phyloP scores from a whole-genome alignment of 1,140 invertebrate species.

The Sminthurides bifidus region DNA sequence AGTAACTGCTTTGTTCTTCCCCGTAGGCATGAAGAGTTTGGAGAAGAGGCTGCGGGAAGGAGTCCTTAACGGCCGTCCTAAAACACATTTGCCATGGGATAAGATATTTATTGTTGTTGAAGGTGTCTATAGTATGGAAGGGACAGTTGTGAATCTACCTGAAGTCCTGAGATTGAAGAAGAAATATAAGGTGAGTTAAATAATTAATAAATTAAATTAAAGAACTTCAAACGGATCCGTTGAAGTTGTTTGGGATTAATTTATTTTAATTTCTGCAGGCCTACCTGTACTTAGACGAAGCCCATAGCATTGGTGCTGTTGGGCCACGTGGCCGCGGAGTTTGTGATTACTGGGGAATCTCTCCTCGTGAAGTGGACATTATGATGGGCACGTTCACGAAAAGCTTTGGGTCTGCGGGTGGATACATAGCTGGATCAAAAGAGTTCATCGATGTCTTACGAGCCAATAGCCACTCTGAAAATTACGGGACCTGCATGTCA shows the following conservation, averaged over 20 bases:
- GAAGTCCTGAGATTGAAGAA: constrained; percentile 86
- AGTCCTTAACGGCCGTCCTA: constrained; percentile 67
- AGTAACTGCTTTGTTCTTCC: constrained; percentile 18
- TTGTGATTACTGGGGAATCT: constrained; percentile 67
- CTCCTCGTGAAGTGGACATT: constrained; percentile 84
- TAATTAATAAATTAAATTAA: neutral
- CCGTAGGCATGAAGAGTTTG: constrained; percentile 68
- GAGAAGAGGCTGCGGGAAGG: constrained; percentile 66
- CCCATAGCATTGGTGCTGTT: constrained; percentile 90
- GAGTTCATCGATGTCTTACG: constrained; percentile 70
- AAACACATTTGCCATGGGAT: constrained; percentile 65
- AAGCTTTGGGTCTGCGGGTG: constrained; percentile 90
- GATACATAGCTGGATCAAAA: constrained; percentile 86
- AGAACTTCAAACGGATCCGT: neutral
- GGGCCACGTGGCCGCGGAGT: constrained; percentile 79
- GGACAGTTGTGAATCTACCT: constrained; percentile 78
- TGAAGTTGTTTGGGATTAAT: neutral
- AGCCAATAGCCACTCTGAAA: constrained; percentile 66
- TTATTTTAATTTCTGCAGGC: constrained; percentile 41
- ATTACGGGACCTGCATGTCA: constrained; percentile 80
- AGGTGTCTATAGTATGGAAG: constrained; percentile 98
- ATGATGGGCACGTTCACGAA: constrained; percentile 96
- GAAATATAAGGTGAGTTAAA: constrained; percentile 63
- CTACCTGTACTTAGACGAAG: constrained; percentile 89
- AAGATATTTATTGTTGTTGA: constrained; percentile 92